Base-by-base conservation (phyloP, 2,888 invertebrate species). In the Erebia epiphron region DNA sequence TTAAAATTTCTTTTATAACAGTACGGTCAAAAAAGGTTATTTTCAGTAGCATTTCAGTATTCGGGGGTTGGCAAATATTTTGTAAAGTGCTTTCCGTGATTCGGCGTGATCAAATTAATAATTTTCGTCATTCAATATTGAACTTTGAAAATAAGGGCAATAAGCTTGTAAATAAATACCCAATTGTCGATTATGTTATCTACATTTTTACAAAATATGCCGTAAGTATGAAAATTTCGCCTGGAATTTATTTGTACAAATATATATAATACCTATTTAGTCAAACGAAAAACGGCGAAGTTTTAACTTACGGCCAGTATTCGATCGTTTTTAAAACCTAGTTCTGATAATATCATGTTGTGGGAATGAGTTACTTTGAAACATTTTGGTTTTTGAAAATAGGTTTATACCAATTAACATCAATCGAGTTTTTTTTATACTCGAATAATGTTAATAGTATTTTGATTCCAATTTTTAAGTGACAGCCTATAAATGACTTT, bases 131-230 rank as follows among this genome's bases (percentile, higher is more conserved):
- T 61, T 66, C 7, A 11, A 57, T 49, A 35, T 63, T 56, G 56
- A 56, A 62, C 62, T 56, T 62, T 68, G 9, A 62, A 46, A 54
- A 49, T 18, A 14, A 54, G 46, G 65, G 14, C n/a, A 10, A 57
- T 69, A 64, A 67, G 60, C 57, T 65, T 57, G n/a, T 16, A 69
- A 63, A 49, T 49, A 14, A 16, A 49, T 62, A 1, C 18, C 60
- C 66, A 54, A 57, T 58, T 49, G 26, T 61, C 67, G 35, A 67
- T 67, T 70, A 52, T 74, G 13, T 50, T 52, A 75, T 75, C 69
- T 75, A 75, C 75, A 75, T 62, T 72, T 74, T 70, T 66, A 67
- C 71, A 75, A 64, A 69, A 70, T 49, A n/a, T 50, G 57, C 67
- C 64, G 72, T 69, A 69, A 75, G 56, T 66, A 62, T 62, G 8